A percentile compares a stretch with the other conserved stretches of the same genome.
These are phyloP conservation scores for Eutolmus rufibarbis DNA, from an alignment of 2,888 invertebrate genomes.

Conservation along the genomic window DNA sequence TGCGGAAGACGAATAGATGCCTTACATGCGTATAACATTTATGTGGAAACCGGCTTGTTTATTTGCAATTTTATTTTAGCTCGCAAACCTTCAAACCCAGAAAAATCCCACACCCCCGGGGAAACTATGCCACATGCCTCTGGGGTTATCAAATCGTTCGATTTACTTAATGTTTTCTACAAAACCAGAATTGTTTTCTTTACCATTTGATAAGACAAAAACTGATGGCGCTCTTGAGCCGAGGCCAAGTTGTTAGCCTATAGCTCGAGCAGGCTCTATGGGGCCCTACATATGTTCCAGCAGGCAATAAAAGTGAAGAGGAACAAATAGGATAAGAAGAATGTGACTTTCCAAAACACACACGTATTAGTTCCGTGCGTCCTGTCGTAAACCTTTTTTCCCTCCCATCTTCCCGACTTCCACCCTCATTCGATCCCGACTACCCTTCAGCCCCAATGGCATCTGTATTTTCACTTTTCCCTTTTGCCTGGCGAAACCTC, in stretches of 20 bases:
- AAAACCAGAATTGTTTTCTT: not conserved
- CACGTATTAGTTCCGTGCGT: conserved; percentile 5
- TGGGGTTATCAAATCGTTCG: not conserved
- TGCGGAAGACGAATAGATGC: not conserved
- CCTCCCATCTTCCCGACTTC: not conserved
- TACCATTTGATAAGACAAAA: conserved; percentile 11
- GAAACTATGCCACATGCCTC: not conserved
- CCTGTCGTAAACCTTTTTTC: conserved; percentile 1
- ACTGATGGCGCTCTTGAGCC: not conserved
- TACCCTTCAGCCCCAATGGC: not conserved
- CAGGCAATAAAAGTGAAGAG: conserved; percentile 9
- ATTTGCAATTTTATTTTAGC: not conserved
- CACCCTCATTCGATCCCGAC: not conserved
- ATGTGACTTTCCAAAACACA: conserved; percentile 1
- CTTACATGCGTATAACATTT: not conserved
- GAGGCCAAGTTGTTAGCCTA: not conserved
- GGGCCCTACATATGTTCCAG: not conserved
- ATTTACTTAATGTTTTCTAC: not conserved
- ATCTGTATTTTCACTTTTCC: conserved; percentile 19
- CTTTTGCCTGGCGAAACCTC: not conserved
- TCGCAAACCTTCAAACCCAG: not conserved
- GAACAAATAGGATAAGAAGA: conserved; percentile 24
- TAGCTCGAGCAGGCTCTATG: not conserved
- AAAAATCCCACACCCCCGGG: not conserved
- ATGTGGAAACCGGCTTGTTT: not conserved